Conservation (phyloP, 2,888 invertebrate genomes). For the Ophion obscuratus region DNA sequence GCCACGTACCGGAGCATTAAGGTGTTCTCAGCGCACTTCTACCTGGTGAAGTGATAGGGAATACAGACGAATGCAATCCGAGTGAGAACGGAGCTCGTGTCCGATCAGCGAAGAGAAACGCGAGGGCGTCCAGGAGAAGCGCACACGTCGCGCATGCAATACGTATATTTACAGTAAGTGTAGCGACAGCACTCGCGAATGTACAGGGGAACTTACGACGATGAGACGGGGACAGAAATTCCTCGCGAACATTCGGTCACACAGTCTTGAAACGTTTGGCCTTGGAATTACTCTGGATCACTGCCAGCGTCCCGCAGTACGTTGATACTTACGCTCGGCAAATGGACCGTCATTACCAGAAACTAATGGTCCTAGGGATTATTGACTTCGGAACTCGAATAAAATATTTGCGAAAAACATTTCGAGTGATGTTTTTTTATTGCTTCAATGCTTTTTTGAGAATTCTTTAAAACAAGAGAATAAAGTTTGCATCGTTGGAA, state of each 20-base stretch:
- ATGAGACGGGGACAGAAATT: slow-evolving; percentile 36
- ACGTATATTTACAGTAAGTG: slow-evolving; percentile 7
- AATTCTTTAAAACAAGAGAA: no score
- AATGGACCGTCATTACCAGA: not conserved
- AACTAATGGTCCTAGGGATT: not conserved
- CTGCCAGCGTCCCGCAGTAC: slow-evolving; percentile 30
- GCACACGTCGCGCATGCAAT: not conserved
- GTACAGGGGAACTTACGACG: slow-evolving; percentile 13
- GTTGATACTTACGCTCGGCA: slow-evolving; percentile 5
- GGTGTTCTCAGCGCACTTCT: slow-evolving; percentile 4
- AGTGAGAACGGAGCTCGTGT: not conserved
- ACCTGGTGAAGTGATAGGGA: slow-evolving; percentile 19
- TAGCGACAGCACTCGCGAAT: slow-evolving; percentile 24
- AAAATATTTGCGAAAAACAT: not conserved
- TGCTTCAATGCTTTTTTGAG: not conserved
- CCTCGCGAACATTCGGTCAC: slow-evolving; percentile 34
- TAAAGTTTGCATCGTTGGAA: no score
- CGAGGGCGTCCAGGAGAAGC: slow-evolving; percentile 33
- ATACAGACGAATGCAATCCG: not conserved
- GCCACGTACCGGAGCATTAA: slow-evolving; percentile 39
- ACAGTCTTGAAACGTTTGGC: slow-evolving; percentile 41
- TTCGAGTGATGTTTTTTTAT: not conserved
- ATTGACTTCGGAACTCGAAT: not conserved
- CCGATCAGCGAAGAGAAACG: slow-evolving; percentile 57
- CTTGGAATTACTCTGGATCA: slow-evolving; percentile 56